These are phyloP conservation scores for Nyctalus aviator DNA, from an alignment of 2,797 vertebrate genomes.

Conservation along the genomic window DNA sequence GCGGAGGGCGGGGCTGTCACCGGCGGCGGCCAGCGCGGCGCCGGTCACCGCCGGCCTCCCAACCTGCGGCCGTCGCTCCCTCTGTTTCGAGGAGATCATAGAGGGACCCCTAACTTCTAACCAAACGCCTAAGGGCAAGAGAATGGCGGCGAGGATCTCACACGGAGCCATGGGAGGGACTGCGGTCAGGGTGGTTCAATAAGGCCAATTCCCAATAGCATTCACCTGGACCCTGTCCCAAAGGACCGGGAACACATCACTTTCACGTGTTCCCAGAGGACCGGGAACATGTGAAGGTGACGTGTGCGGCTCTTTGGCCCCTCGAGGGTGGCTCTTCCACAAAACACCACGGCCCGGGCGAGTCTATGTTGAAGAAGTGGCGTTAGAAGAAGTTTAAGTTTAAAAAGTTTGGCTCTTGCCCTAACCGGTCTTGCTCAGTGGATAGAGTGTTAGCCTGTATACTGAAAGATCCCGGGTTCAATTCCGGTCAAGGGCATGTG, in stretches of 20 bases:
- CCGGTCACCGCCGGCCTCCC: neutral
- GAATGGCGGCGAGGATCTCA: neutral
- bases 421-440: too few relatives aligned
- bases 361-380: too few relatives aligned
- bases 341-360: too few relatives aligned
- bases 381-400: too few relatives aligned
- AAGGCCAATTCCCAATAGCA: neutral
- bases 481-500: too few relatives aligned
- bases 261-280: too few relatives aligned
- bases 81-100: neutral
- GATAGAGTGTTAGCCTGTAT: too few relatives aligned
- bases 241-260: neutral
- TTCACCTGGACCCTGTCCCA: neutral
- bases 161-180: neutral
- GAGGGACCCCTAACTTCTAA: neutral
- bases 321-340: too few relatives aligned
- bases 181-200: neutral
- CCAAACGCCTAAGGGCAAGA: neutral
- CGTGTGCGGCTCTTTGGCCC: too few relatives aligned
- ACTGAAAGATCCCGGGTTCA: too few relatives aligned
- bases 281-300: neutral
- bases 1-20: slow-evolving; percentile 67
- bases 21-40: neutral
- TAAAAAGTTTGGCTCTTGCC: too few relatives aligned
- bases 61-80: neutral